Conservation (phyloP, 2,113 vertebrate species). For the Orthonyx spaldingii region DNA sequence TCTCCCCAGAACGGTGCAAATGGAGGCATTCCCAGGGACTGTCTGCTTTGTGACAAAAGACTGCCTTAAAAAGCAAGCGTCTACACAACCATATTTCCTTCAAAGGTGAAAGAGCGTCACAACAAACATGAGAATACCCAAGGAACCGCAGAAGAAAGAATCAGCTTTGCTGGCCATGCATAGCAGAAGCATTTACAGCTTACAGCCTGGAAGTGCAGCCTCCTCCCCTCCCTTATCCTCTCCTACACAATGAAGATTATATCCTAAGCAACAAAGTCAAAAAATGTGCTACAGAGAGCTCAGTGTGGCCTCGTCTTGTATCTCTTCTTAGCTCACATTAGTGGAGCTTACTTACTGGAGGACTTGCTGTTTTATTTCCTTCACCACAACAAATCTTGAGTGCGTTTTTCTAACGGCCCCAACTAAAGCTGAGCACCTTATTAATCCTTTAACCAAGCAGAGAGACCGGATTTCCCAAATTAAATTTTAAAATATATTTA, state of each 20-base stretch:
- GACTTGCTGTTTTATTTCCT: neutral
- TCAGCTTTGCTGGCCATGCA: neutral
- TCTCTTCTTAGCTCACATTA: neutral
- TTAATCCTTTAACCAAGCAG: neutral
- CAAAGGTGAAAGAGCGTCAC: neutral
- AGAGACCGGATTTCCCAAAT: neutral
- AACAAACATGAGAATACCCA: neutral
- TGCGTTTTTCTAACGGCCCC: neutral
- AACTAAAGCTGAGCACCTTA: fast-evolving
- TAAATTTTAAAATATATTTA: neutral
- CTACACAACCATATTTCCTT: neutral
- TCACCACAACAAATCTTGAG: neutral
- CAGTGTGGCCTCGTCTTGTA: fast-evolving
- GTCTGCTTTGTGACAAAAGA: neutral
- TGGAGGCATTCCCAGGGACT: neutral
- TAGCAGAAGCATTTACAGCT: neutral
- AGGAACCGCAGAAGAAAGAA: neutral
- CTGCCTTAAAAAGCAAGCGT: neutral
- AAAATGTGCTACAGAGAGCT: neutral
- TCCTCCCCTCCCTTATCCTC: fast-evolving
- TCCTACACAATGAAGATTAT: neutral
- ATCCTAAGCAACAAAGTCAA: neutral
- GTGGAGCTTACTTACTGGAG: neutral
- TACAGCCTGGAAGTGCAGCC: neutral
- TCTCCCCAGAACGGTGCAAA: fast-evolving